Percentiles rank a stretch among this genome's conserved stretches.
phyloP scores from a whole-genome alignment of 2,797 vertebrate genomes.

The Crocodylus rhombifer region DNA sequence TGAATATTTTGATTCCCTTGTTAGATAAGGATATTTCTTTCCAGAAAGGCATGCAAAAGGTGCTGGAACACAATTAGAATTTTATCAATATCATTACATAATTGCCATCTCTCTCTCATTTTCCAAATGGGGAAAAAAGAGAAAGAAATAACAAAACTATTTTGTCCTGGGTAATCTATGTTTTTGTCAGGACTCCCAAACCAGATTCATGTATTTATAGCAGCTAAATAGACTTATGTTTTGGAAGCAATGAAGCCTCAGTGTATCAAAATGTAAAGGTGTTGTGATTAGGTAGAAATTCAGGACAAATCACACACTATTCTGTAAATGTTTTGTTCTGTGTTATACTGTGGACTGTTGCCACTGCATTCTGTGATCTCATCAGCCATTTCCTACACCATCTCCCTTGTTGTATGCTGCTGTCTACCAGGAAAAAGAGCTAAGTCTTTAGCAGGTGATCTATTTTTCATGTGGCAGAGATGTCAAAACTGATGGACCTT shows the following conservation, averaged over 20 bases:
- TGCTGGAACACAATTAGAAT: neutral
- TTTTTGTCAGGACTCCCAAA: neutral
- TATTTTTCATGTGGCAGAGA: too few species aligned
- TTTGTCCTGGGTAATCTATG: neutral
- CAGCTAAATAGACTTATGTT: neutral
- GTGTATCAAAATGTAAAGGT: neutral
- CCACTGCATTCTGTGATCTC: too few species aligned
- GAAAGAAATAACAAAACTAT: accelerated
- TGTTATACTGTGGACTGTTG: too few species aligned
- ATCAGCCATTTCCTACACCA: too few species aligned
- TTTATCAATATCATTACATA: neutral
- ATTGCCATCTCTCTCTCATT: neutral
- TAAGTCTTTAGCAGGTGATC: too few species aligned
- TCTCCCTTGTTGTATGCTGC: too few species aligned
- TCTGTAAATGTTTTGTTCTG: too few species aligned
- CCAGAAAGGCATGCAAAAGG: neutral
- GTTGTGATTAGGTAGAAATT: too few species aligned
- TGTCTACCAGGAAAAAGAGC: too few species aligned
- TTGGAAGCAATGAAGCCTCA: neutral
- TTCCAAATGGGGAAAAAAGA: neutral
- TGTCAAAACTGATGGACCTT: too few species aligned
- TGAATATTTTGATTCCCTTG: neutral
- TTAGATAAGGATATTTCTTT: neutral
- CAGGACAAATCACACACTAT: too few species aligned
- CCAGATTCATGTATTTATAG: neutral